phyloP scores from a whole-genome alignment of 2,113 vertebrate species.

The Aphyosemion australe region DNA sequence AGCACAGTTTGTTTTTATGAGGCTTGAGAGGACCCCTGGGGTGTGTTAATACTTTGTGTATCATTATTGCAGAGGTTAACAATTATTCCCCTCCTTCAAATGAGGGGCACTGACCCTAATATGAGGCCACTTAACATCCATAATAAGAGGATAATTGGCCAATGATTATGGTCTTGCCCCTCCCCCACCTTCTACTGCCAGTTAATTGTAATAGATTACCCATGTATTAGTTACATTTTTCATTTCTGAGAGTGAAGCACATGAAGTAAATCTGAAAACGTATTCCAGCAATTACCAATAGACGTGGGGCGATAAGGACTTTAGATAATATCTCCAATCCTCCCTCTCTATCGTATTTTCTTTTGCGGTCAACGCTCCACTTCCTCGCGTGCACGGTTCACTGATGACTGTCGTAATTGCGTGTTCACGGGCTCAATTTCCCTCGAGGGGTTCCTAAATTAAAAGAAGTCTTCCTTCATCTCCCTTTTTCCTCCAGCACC shows the following conservation, averaged over 20 bases:
- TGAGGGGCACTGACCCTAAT: conserved; percentile 89
- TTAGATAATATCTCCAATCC: conserved; percentile 68
- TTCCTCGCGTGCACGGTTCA: conserved; percentile 65
- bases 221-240: conserved; percentile 74
- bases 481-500: conserved; percentile 58
- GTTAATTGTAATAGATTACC: conserved; percentile 78
- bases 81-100: conserved; percentile 82
- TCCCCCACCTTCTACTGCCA: conserved; percentile 43
- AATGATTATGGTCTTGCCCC: conserved; percentile 62
- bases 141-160: conserved; percentile 88
- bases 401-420: conserved; percentile 81
- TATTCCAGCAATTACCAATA: conserved; percentile 39
- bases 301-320: conserved; percentile 32
- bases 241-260: conserved; percentile 50
- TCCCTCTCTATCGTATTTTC: conserved; percentile 60
- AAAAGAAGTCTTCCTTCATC: conserved; percentile 79
- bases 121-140: conserved; percentile 83
- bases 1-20: conserved; percentile 2
- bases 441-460: conserved; percentile 79
- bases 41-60: conserved; percentile 72
- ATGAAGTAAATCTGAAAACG: conserved; percentile 4
- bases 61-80: conserved; percentile 78
- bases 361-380: conserved; percentile 54
- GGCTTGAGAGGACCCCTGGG: conserved; percentile 43
- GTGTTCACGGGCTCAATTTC: conserved; percentile 75